Conservation (phyloP, 2,797 vertebrate species). For the Crenichthys baileyi region DNA sequence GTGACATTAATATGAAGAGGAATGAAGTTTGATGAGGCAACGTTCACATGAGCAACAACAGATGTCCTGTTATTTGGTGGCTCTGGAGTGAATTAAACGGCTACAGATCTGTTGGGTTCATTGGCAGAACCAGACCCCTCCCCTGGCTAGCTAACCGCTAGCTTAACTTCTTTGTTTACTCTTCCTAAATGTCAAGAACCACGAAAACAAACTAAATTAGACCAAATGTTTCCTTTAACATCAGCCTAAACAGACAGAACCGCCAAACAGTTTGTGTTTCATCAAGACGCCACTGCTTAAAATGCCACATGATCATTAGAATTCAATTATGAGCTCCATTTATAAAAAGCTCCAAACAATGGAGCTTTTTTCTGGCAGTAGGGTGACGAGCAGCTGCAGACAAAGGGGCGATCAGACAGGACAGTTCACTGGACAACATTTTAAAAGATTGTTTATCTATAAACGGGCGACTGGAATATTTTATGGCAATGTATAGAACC, state of each 20-base stretch:
- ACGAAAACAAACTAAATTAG: not conserved
- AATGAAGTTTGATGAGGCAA: not conserved
- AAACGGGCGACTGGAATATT: not conserved
- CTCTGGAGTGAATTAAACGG: not conserved
- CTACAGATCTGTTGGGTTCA: not conserved
- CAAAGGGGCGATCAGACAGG: conserved; percentile 63
- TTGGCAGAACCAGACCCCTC: conserved; percentile 22
- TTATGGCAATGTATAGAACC: not conserved
- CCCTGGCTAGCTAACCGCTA: not conserved
- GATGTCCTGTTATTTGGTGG: not conserved
- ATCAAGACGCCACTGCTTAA: not conserved
- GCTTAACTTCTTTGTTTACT: not conserved
- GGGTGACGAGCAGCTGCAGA: conserved; percentile 61
- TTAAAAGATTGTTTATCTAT: not conserved
- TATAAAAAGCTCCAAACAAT: conserved; percentile 60
- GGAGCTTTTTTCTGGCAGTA: conserved; percentile 27
- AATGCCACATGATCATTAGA: not conserved
- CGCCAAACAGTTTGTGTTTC: not conserved
- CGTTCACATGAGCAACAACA: no score
- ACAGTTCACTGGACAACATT: not conserved
- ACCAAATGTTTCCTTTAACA: not conserved
- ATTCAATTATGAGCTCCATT: not conserved
- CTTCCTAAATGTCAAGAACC: not conserved
- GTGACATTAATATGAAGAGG: not conserved
- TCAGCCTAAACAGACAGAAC: not conserved